These are phyloP conservation scores for Pachymerium ferrugineum DNA, from an alignment of 2,888 invertebrate species.

Conservation along the genomic window DNA sequence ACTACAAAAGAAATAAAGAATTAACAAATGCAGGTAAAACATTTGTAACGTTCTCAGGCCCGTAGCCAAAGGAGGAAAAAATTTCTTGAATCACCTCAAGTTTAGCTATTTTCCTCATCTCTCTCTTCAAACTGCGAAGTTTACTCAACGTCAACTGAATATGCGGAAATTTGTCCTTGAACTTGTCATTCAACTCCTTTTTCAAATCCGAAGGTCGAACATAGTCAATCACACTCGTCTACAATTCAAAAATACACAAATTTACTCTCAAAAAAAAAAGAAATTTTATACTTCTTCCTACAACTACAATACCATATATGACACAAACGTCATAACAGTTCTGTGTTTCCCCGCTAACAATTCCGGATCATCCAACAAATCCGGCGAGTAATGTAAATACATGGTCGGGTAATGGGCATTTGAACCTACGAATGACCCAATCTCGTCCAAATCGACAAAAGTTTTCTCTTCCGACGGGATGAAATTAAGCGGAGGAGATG, in stretches of 20 bases:
- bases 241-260: conserved; percentile 39
- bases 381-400: conserved; percentile 63
- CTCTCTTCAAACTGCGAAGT: conserved; percentile 82
- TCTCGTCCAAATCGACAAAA: conserved; percentile 34
- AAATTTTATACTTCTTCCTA: not conserved
- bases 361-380: conserved; percentile 82
- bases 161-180: conserved; percentile 88
- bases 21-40: not conserved
- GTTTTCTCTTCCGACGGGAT: not conserved
- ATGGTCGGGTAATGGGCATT: not conserved
- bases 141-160: conserved; percentile 93
- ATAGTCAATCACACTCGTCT: conserved; percentile 93
- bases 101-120: conserved; percentile 88
- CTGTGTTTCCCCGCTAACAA: conserved; percentile 51
- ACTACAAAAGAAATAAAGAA: conserved; percentile 49
- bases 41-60: not conserved
- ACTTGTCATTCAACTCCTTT: conserved; percentile 95
- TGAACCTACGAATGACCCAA: not conserved
- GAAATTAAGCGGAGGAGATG: conserved; percentile 38
- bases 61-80: not conserved
- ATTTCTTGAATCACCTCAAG: conserved; percentile 50
- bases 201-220: conserved; percentile 92
- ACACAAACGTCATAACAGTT: conserved; percentile 51
- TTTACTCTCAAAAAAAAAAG: not conserved
- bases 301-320: conserved; percentile 48